Conservation (phyloP, 2,797 vertebrate genomes). For the Smutsia temminckii region DNA sequence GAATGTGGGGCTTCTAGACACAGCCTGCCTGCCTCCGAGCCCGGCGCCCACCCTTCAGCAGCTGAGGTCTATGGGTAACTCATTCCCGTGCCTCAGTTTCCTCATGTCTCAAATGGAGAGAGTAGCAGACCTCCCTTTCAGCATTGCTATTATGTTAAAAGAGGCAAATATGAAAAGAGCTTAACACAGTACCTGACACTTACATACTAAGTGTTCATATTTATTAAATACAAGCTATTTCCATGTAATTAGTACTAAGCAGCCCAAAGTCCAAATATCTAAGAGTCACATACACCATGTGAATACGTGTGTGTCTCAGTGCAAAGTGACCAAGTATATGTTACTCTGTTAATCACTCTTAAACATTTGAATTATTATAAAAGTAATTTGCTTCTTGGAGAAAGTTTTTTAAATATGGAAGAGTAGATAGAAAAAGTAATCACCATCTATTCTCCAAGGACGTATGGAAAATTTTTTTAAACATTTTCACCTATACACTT, state of each 20-base stretch:
- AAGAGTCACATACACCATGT: not conserved
- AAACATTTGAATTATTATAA: not conserved
- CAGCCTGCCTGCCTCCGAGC: not conserved
- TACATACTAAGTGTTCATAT: not conserved
- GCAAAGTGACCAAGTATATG: not conserved
- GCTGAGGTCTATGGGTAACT: not conserved
- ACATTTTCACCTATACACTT: not conserved
- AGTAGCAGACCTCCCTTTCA: not conserved
- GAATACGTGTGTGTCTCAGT: not conserved
- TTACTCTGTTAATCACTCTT: not conserved
- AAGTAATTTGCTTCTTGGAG: not conserved
- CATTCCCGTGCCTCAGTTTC: not conserved
- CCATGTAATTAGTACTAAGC: not conserved
- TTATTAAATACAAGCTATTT: not conserved
- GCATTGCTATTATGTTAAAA: not conserved
- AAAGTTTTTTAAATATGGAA: not conserved
- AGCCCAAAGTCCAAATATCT: not conserved
- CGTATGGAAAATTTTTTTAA: not conserved
- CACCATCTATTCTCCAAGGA: not conserved
- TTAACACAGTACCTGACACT: not conserved
- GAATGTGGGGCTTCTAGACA: not conserved
- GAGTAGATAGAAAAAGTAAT: conserved; percentile 16
- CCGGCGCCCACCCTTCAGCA: not conserved
- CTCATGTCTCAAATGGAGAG: not conserved
- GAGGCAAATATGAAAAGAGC: not conserved